Evolutionary conservation across 2,888 invertebrate species (phyloP), one percentile per base, ranked within the genome.

Genomic region (Macaria notata): DNA sequence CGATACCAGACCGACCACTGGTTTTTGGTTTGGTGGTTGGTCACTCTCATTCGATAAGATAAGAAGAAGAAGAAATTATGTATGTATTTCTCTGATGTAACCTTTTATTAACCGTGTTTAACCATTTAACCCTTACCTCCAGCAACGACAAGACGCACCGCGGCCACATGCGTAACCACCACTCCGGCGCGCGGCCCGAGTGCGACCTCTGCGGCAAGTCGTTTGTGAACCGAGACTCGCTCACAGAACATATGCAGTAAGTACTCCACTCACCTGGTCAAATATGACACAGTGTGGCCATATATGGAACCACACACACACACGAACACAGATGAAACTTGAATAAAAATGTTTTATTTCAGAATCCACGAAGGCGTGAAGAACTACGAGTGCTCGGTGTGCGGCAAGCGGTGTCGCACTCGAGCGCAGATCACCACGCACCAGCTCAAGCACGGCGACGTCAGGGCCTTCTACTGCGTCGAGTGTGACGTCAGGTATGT

Each of bases 301-400:
- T 19, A 19, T 19, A 19, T 19, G 19, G 19, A 19, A 19, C 19
- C 19, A 19, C 19, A 19, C 19, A 19, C 19, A 19, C 19, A 19
- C 19, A 19, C n/a, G 19, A 19, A 19, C 19, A 19, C 2, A 19
- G 2, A 19, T 1, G 19, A 19, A 19, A 19, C 19, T 19, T 1
- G 2, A 19, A 19, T 1, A 19, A 19, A 19, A 19, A 19, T 19
- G 19, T 36, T 36, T 36, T 36, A 4, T 36, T 36, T 4, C 70
- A 91, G 91, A 38, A 90, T 89, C 38, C 90, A 90, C 68, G 71
- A 83, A 4, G 89, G 88, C 9, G 76, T 88, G 0, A 90, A 88
- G 66, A 86, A 90, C 64, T 88, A 88, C 68, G 79, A 78, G 54
- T 90, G 91, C 53, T 64, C 72, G 0, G 62, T 71, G 5, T 91